These are phyloP conservation scores for Geopemphigus sp. DNA, from an alignment of 1,140 invertebrate genomes.

Conservation along the genomic window DNA sequence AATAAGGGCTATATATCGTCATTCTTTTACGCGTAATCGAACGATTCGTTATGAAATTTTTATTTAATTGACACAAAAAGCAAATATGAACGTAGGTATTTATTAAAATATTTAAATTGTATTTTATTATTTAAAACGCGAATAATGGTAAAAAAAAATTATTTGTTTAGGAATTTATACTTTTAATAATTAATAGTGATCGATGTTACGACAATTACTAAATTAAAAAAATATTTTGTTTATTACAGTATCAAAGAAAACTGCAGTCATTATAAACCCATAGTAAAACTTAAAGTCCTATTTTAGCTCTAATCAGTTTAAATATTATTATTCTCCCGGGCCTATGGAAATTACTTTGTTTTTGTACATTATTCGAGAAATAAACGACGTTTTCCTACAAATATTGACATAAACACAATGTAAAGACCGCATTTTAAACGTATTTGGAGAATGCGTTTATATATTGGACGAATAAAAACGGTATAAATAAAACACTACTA, in stretches of 20 bases:
- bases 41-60: no score
- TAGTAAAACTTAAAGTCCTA: background rate
- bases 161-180: no score
- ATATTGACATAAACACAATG: background rate
- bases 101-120: no score
- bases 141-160: no score
- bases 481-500: background rate
- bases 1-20: no score
- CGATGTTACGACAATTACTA: background rate
- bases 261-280: background rate
- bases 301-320: background rate
- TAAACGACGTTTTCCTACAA: background rate
- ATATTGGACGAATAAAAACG: background rate
- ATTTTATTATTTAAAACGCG: no score
- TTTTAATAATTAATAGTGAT: no score
- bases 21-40: no score
- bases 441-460: no score
- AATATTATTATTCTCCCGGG: background rate
- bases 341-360: background rate
- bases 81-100: no score
- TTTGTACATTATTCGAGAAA: background rate
- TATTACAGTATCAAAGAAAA: no score
- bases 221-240: background rate
- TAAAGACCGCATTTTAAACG: background rate
- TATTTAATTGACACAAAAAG: no score